Evolutionary conservation across 2,888 invertebrate species (phyloP), one percentile per base, ranked within the genome.

Genomic region (Aporophyla nigra): DNA sequence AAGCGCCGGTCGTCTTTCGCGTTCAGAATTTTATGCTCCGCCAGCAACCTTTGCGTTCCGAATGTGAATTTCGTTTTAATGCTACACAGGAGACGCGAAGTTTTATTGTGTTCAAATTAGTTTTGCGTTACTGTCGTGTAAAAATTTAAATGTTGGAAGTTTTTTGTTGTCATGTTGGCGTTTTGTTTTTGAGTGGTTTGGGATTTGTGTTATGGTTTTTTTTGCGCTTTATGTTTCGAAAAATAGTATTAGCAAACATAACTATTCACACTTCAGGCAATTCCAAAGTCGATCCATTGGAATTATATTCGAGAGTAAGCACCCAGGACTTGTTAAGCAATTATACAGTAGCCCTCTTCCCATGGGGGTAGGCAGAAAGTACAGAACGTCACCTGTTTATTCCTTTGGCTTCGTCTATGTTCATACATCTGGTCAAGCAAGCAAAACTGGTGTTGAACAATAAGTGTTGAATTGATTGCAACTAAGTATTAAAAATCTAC

Each of bases 41-140:
- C 88, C 85, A 90, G 90, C 90, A 94, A 95, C 94, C 94, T 94
- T 95, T 91, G 91, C 91, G 92, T 93, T 93, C 86, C 90, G 90
- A 93, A 94, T 94, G 94, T 91, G 92, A 92, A 93, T 93, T 93
- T 88, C 90, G 91, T 85, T 90, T 93, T 93, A 92, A 95, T 93
- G 92, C 92, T 85, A 93, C 95, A 89, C 93, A 87, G 86, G 95
- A 95, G 95, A 93, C 93, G 90, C 80, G 82, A 90, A 94, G 93
- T 95, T 96, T 94, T 95, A 95, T 95, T 92, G 94, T 93, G 89
- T 93, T 90, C 93, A 93, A 90, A 95, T 95, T 95, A 95, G 94
- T 95, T 96, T 94, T 92, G 62, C 62, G 70, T 74, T 83, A 75
- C 69, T 66, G 78, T 78, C 66, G 71, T 80, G 78, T 78, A 88